phyloP scores from a whole-genome alignment of 1,140 invertebrate genomes.

The Limonius californicus region DNA sequence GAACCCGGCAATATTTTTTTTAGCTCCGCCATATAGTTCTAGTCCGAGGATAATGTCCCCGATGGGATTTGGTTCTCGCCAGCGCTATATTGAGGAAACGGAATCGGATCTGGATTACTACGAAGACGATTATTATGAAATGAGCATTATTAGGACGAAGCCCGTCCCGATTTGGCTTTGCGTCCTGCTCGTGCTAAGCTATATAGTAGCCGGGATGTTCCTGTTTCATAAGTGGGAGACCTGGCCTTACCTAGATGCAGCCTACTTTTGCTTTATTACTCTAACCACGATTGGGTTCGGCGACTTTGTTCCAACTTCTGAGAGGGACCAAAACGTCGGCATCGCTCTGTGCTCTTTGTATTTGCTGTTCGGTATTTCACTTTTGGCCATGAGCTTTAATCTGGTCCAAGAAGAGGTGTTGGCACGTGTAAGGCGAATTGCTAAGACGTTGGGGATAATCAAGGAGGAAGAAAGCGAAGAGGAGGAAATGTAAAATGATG shows the following conservation, averaged over 20 bases:
- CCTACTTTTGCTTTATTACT: constrained; percentile 95
- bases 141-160: constrained; percentile 49
- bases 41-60: constrained; percentile 65
- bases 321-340: constrained; percentile 61
- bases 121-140: constrained; percentile 44
- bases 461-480: constrained; percentile 66
- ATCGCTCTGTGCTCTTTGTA: constrained; percentile 88
- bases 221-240: constrained; percentile 83
- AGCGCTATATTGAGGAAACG: constrained; percentile 51
- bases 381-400: constrained; percentile 98
- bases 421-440: constrained; percentile 78
- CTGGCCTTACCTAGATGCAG: constrained; percentile 86
- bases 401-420: constrained; percentile 91
- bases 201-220: constrained; percentile 81
- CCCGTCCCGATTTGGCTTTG: constrained; percentile 90
- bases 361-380: constrained; percentile 92
- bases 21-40: constrained; percentile 45
- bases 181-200: constrained; percentile 82
- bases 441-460: constrained; percentile 78
- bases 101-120: constrained; percentile 51
- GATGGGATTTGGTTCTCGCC: constrained; percentile 60
- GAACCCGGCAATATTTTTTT: no score
- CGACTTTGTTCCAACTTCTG: constrained; percentile 81
- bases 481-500: no score
- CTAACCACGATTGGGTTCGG: constrained; percentile 94